These are phyloP conservation scores for Philotrypesis tridentata DNA, from an alignment of 1,140 invertebrate species.

Conservation along the genomic window DNA sequence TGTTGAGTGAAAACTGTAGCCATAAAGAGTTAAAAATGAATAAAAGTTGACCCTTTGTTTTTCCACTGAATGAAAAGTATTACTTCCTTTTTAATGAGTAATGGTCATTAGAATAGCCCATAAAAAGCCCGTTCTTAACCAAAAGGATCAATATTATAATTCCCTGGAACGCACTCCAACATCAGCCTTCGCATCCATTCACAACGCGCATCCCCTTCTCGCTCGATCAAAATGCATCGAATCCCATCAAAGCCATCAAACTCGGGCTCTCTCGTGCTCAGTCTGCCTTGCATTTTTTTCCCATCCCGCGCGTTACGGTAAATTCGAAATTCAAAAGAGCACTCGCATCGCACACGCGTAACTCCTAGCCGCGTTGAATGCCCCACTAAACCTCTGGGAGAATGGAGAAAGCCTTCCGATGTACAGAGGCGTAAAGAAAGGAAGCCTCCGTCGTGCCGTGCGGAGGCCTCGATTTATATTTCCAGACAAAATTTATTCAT, in stretches of 20 bases:
- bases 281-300: neutral
- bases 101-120: neutral
- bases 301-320: neutral
- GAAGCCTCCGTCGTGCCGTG: neutral
- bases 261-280: neutral
- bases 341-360: neutral
- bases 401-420: neutral
- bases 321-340: conserved; percentile 44
- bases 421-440: neutral
- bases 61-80: too few relatives aligned
- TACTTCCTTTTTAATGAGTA: neutral
- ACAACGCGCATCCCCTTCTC: neutral
- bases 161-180: neutral
- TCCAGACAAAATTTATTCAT: conserved; percentile 44
- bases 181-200: neutral
- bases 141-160: neutral
- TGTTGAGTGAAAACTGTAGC: too few relatives aligned
- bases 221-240: neutral
- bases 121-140: neutral
- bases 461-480: conserved; percentile 37
- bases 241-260: neutral
- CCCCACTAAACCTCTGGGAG: neutral
- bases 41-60: too few relatives aligned
- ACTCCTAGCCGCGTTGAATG: conserved; percentile 2
- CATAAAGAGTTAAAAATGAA: too few relatives aligned